Evolutionary conservation across 2,888 invertebrate genomes (phyloP).

Genomic region (Drosophila sordidapex): DNA sequence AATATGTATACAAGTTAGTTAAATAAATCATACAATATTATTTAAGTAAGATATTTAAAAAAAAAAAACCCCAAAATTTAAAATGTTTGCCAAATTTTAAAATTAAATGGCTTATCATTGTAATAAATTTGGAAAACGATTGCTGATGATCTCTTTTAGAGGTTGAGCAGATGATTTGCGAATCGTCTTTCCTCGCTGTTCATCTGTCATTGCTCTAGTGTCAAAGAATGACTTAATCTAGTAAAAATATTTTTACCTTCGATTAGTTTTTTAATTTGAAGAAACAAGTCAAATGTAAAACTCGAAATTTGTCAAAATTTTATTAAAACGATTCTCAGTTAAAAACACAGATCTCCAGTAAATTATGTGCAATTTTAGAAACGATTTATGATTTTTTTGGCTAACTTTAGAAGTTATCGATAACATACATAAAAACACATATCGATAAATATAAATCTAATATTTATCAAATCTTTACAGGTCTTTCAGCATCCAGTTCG

Average conservation of each 20-base stretch:
- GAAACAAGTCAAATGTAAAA: not conserved
- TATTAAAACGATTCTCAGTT: not conserved
- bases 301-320: too few relatives aligned
- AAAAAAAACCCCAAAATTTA: not conserved
- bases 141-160: not conserved
- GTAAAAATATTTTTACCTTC: not conserved
- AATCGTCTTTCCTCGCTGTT: not conserved
- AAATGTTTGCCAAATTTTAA: not conserved
- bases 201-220: not conserved
- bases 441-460: conserved; percentile 7
- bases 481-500: conserved; percentile 87
- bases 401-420: not conserved
- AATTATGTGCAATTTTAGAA: not conserved
- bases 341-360: not conserved
- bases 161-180: not conserved
- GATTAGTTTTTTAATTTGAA: not conserved
- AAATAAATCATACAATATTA: not conserved
- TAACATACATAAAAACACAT: not conserved
- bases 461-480: conserved; percentile 60
- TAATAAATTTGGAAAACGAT: not conserved
- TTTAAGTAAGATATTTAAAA: not conserved
- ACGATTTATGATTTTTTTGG: not conserved
- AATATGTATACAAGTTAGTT: not conserved
- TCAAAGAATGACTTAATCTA: not conserved
- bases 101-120: not conserved